These are phyloP conservation scores for Ryuthela nishihirai DNA, from an alignment of 2,888 invertebrate species.

Conservation along the genomic window DNA sequence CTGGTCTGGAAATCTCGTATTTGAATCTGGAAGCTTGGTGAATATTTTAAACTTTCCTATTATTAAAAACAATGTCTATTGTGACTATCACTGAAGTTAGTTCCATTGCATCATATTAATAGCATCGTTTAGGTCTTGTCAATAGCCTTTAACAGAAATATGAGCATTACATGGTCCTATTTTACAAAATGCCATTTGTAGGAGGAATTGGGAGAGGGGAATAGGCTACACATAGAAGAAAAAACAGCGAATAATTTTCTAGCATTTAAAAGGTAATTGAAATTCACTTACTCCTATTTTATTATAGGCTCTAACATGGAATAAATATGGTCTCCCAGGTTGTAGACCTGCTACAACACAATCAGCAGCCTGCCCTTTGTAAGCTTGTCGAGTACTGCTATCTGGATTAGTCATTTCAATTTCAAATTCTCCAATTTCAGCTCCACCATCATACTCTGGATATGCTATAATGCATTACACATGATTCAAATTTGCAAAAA, in stretches of 20 bases:
- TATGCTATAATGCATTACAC: conserved; percentile 6
- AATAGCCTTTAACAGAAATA: background rate
- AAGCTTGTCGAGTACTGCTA: conserved; percentile 60
- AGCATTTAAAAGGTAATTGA: too few species aligned
- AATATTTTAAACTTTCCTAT: too few species aligned
- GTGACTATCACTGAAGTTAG: too few species aligned
- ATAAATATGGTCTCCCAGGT: conserved; percentile 72
- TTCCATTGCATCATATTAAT: background rate
- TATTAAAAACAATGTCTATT: too few species aligned
- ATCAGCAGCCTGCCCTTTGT: conserved; percentile 69
- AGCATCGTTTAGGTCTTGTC: background rate
- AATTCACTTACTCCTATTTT: conserved; percentile 64
- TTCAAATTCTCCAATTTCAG: conserved; percentile 70
- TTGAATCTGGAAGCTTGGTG: too few species aligned
- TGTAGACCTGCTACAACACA: conserved; percentile 69
- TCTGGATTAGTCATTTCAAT: conserved; percentile 62
- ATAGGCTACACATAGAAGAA: too few species aligned
- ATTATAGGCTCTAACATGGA: conserved; percentile 73
- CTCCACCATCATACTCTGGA: conserved; percentile 71
- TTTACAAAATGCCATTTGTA: too few species aligned
- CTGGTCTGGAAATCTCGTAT: too few species aligned
- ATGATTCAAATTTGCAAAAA: background rate
- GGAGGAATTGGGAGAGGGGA: too few species aligned
- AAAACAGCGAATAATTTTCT: too few species aligned
- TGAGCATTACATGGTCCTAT: too few species aligned